Base-by-base conservation (phyloP, 2,797 vertebrate genomes). In the Schizopygopsis malacanthus region DNA sequence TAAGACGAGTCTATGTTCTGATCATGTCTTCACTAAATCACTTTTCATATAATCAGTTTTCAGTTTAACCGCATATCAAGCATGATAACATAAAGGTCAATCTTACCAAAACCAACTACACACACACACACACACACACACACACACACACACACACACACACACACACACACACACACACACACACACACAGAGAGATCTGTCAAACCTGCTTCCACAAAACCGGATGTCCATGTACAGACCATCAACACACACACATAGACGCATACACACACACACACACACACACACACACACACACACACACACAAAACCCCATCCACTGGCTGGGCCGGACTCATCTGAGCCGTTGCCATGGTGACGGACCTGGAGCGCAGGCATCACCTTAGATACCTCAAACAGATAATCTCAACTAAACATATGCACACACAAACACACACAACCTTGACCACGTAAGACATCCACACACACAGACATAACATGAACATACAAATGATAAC, bases 371-470 rank as follows among this genome's bases (percentile, higher is more conserved):
- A 83, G 81, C 81, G 70, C 81, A 87, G 89, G 87, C 86, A 86
- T 91, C 88, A 88, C 86, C 90, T 90, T 87, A 88, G 89, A 90
- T 90, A 83, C 89, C 86, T 88, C 67, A 86, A 78, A 83, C 73
- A 87, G 89, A 90, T 91, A 89, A 92, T 91, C 89, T 90, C 82
- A 87, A 78, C 79, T 86, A 90, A 81, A 85, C 69, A 84, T 77
- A 81, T 52, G 81, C 79, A 79, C 80, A 81, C 71, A 69, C 41
- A 79, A 54, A 73, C 63, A 59, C 71, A 87, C 78, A 84, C 37
- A 85, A 82, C 50, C 80, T 73, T 39, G 52, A 72, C 33, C 54
- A 72, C 54, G 16, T 71, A 63, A 79, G 73, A 80, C 52, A 77
- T 25, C 18, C 43, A 85, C 83, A 86, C 77, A 77, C 72, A 81